Conservation (phyloP, 2,888 invertebrate genomes). For the Cyaniris semiargus region DNA sequence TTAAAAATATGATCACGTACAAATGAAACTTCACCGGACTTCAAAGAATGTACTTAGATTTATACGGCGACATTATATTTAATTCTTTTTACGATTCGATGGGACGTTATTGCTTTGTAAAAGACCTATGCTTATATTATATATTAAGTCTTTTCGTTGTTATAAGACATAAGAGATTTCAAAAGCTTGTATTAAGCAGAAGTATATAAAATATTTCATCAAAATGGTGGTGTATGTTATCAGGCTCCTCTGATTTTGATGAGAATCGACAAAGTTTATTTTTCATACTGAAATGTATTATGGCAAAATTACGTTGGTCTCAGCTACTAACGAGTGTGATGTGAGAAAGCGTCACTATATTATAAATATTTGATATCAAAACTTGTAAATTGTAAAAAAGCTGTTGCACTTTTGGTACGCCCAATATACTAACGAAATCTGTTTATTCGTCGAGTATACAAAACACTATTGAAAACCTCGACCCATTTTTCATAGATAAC, state of each 20-base stretch:
- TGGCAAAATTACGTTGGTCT: too few relatives aligned
- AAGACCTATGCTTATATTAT: not conserved
- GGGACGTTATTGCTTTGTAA: not conserved
- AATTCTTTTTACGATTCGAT: conserved; percentile 16
- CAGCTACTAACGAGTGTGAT: too few relatives aligned
- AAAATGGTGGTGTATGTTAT: not conserved
- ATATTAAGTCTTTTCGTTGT: too few relatives aligned
- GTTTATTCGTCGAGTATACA: not conserved
- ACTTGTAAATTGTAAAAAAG: not conserved
- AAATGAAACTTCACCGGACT: conserved; percentile 16
- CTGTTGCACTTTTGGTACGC: not conserved
- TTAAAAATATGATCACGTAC: conserved; percentile 28
- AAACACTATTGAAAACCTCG: not conserved
- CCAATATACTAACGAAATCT: not conserved
- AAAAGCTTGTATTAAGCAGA: too few relatives aligned
- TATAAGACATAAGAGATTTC: too few relatives aligned
- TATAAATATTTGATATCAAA: too few relatives aligned
- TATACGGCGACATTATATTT: conserved; percentile 11
- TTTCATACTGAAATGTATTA: too few relatives aligned
- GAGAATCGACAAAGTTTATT: too few relatives aligned
- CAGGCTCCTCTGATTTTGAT: too few relatives aligned
- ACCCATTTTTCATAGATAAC: conserved; percentile 25
- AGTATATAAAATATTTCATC: too few relatives aligned
- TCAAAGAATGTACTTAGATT: conserved; percentile 11
- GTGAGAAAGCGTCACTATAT: too few relatives aligned